These are phyloP conservation scores for Vesta saturnalis DNA, from an alignment of 2,888 invertebrate species.

Conservation along the genomic window DNA sequence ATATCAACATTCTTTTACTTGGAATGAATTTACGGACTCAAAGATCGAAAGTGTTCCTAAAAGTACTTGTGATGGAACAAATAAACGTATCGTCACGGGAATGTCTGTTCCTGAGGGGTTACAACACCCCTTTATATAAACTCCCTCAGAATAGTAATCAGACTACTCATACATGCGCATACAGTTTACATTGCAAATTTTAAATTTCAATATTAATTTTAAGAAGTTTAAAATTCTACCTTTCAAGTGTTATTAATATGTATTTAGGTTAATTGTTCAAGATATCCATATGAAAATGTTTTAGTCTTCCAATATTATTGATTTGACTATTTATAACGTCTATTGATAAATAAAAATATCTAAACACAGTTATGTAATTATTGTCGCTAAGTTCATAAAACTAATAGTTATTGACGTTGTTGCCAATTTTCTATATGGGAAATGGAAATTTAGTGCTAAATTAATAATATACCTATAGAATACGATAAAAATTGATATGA, in stretches of 20 bases:
- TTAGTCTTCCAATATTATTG: no score
- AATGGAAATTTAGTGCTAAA: constrained; percentile 19
- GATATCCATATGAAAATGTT: no score
- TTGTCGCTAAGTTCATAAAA: no score
- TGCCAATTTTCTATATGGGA: not conserved
- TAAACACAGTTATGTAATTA: no score
- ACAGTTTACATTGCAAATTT: constrained; percentile 35
- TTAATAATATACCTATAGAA: constrained; percentile 24
- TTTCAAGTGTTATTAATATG: constrained; percentile 13
- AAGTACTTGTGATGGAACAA: constrained; percentile 16
- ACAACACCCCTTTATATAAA: constrained; percentile 27
- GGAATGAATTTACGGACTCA: no score
- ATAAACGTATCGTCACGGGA: constrained; percentile 33
- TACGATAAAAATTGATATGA: constrained; percentile 31
- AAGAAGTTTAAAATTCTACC: constrained; percentile 20
- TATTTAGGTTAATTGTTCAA: not conserved
- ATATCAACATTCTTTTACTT: no score
- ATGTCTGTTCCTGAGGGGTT: constrained; percentile 28
- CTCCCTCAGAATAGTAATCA: constrained; percentile 37
- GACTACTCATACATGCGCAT: constrained; percentile 34
- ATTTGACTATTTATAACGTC: no score
- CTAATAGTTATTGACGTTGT: no score
- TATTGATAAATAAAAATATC: no score
- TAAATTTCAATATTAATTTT: constrained; percentile 28
- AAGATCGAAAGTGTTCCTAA: constrained; percentile 5